phyloP scores from a whole-genome alignment of 2,888 invertebrate species.

The Lasioglossum marginatum region DNA sequence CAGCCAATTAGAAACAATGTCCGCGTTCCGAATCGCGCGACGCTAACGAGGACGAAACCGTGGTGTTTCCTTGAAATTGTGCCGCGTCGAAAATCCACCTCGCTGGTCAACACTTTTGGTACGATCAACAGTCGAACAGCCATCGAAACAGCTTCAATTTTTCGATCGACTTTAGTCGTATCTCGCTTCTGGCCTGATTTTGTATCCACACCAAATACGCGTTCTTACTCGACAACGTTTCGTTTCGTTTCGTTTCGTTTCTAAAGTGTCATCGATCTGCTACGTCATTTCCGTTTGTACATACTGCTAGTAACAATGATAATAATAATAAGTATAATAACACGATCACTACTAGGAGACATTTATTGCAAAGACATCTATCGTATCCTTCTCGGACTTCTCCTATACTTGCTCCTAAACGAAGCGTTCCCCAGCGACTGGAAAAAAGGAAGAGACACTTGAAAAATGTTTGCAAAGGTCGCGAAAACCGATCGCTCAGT shows the following conservation, averaged over 20 bases:
- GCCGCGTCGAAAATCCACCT: not conserved
- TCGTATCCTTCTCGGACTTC: not conserved
- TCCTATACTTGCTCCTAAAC: not conserved
- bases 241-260: slow-evolving; percentile 3
- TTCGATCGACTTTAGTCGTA: not conserved
- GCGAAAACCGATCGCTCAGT: not conserved
- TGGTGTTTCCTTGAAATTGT: not conserved
- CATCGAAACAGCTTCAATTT: not conserved
- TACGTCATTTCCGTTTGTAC: slow-evolving; percentile 3
- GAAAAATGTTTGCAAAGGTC: not conserved
- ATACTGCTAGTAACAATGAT: not conserved
- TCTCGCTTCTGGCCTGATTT: not conserved
- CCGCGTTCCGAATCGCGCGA: not conserved
- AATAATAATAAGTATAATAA: not conserved
- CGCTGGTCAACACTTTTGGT: not conserved
- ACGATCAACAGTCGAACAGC: not conserved
- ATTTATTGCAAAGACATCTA: not conserved
- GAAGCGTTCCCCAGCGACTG: not conserved
- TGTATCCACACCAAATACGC: not conserved
- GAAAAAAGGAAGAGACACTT: not conserved
- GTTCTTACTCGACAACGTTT: slow-evolving; percentile 3
- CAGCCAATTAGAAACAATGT: not conserved
- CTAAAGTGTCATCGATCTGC: not conserved
- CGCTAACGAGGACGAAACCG: not conserved
- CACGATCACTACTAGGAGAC: not conserved